Evolutionary conservation across 1,140 invertebrate genomes (phyloP).

Genomic region (Planococcus citri): DNA sequence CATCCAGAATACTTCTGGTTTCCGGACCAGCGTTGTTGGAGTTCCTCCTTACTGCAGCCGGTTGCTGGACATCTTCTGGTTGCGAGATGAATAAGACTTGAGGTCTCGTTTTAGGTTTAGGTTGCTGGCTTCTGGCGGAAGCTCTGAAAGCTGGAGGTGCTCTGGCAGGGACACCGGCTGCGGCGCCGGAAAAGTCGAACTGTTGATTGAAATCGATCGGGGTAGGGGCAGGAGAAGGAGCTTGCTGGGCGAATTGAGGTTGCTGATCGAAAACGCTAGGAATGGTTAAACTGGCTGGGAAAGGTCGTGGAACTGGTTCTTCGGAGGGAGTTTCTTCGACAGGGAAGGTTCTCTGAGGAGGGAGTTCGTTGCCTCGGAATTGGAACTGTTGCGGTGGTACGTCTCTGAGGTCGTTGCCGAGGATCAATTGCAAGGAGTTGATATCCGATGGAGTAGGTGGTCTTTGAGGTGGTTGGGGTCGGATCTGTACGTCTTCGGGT

Average conservation of each 20-base stretch:
- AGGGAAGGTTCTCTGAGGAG: not conserved
- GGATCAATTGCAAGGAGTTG: not conserved
- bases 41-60: not conserved
- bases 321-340: conserved; percentile 25
- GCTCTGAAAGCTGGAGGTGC: not conserved
- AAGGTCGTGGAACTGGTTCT: conserved; percentile 30
- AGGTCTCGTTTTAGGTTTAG: not conserved
- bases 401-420: conserved; percentile 20
- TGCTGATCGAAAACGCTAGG: not conserved
- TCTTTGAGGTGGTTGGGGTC: not conserved
- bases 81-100: not conserved
- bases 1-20: not conserved
- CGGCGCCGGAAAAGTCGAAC: not conserved
- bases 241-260: not conserved
- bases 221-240: not conserved
- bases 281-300: conserved; percentile 28
- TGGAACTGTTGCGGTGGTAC: not conserved
- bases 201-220: not conserved
- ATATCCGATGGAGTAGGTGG: not conserved
- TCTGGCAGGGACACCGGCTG: not conserved
- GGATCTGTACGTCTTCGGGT: not conserved
- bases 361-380: not conserved
- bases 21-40: not conserved
- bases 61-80: not conserved
- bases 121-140: not conserved